A percentile compares a stretch with the other conserved stretches of the same genome.
Evolutionary conservation across 2,797 vertebrate species (phyloP).

Genomic region (Tachyglossus aculeatus): DNA sequence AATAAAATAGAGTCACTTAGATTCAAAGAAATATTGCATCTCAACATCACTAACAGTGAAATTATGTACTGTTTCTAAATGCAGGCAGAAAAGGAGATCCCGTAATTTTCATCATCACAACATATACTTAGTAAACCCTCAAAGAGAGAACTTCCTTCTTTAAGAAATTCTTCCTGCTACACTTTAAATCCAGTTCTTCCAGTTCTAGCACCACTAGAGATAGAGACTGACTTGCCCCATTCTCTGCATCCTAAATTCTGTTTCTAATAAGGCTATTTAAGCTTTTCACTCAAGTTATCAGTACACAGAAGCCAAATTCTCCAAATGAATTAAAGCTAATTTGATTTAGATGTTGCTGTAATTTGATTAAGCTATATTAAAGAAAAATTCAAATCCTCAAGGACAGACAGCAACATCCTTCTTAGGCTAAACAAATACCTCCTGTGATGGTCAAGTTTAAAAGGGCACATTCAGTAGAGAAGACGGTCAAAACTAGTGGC

Average conservation of each 20-base stretch:
- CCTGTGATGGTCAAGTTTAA: too few species aligned
- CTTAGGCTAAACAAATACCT: not conserved
- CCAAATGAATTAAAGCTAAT: not conserved
- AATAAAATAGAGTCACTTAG: too few species aligned
- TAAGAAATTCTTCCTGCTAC: not conserved
- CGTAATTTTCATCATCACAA: too few species aligned
- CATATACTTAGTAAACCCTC: too few species aligned
- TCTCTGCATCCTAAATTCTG: not conserved
- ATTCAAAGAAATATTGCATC: too few species aligned
- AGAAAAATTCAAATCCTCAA: not conserved
- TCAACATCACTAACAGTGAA: too few species aligned
- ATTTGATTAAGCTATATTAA: not conserved
- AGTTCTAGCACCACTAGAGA: not conserved
- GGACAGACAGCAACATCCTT: not conserved
- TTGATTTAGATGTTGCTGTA: not conserved
- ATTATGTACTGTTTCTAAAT: too few species aligned
- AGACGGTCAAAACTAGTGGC: too few species aligned
- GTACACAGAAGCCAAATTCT: too few species aligned
- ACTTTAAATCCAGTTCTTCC: not conserved
- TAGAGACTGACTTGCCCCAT: not conserved
- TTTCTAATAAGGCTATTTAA: not conserved
- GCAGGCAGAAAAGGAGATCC: too few species aligned
- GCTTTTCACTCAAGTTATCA: not conserved
- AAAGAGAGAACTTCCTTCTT: too few species aligned
- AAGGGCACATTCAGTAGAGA: too few species aligned